A percentile compares a stretch with the other conserved stretches of the same genome.
phyloP scores from a whole-genome alignment of 2,113 vertebrate genomes.

The Panurus biarmicus region DNA sequence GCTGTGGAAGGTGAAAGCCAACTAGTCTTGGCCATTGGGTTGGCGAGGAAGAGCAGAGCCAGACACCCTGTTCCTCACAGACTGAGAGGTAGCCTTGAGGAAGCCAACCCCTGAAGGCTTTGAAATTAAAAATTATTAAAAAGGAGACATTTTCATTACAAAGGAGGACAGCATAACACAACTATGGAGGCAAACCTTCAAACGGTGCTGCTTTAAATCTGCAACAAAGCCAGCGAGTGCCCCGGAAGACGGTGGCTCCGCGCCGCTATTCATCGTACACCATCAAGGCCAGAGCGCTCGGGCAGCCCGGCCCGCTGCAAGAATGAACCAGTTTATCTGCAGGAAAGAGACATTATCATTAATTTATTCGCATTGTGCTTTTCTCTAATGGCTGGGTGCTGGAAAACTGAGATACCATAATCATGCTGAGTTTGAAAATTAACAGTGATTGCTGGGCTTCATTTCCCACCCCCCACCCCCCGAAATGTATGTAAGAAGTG shows the following conservation, averaged over 20 bases:
- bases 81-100: background rate
- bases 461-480: background rate
- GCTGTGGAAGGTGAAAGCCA: background rate
- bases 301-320: background rate
- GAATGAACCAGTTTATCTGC: background rate
- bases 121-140: conserved; percentile 62
- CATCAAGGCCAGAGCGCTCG: conserved; percentile 9
- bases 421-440: background rate
- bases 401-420: background rate
- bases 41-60: background rate
- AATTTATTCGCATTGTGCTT: background rate
- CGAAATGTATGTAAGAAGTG: rapidly evolving
- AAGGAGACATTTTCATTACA: conserved; percentile 23
- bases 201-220: conserved; percentile 32
- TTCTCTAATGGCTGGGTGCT: conserved; percentile 11
- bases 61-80: background rate
- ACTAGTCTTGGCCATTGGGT: background rate
- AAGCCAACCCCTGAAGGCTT: background rate
- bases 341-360: conserved; percentile 24
- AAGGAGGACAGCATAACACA: background rate
- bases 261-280: background rate
- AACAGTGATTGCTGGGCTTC: background rate
- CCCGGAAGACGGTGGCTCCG: background rate
- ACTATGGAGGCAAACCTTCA: conserved; percentile 31
- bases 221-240: conserved; percentile 22